Percentiles rank a stretch among this genome's conserved stretches.
Evolutionary conservation across 2,113 vertebrate species (phyloP).

Genomic region (Merops nubicus): DNA sequence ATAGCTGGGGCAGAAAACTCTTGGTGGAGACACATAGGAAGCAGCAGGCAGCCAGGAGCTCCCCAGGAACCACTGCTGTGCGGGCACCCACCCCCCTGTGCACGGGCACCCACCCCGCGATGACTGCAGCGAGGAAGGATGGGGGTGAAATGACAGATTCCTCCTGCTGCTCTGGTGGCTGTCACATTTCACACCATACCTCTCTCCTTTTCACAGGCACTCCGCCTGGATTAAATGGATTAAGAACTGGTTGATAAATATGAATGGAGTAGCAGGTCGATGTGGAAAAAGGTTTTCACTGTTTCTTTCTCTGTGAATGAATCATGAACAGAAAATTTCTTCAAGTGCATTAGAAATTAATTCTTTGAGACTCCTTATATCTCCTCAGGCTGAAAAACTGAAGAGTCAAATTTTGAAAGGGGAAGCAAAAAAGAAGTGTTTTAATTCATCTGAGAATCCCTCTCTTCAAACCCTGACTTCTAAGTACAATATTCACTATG

Average conservation of each 20-base stretch:
- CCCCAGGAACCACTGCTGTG: background rate
- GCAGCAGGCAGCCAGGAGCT: background rate
- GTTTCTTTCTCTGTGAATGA: slow-evolving; percentile 64
- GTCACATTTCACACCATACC: slow-evolving; percentile 63
- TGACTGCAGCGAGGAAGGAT: background rate
- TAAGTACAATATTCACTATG: background rate
- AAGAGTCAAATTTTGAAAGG: background rate
- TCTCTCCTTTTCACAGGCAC: slow-evolving; percentile 60
- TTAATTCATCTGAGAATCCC: background rate
- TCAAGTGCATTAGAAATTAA: slow-evolving; percentile 58
- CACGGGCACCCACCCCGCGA: background rate
- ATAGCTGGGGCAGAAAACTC: background rate
- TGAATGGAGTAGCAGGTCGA: slow-evolving; percentile 49
- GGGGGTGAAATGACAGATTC: slow-evolving; percentile 35
- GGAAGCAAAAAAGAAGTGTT: accelerated
- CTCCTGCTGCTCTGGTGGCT: slow-evolving; percentile 60
- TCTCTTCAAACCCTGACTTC: background rate
- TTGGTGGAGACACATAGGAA: accelerated
- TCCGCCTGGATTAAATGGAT: slow-evolving; percentile 60
- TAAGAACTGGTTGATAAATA: slow-evolving; percentile 52
- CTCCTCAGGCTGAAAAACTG: background rate
- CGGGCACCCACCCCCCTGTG: background rate
- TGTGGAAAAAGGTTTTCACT: slow-evolving; percentile 55
- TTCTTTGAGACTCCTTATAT: background rate
- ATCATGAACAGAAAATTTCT: slow-evolving; percentile 31